phyloP scores from a whole-genome alignment of 2,797 vertebrate genomes.

The Falco naumanni region DNA sequence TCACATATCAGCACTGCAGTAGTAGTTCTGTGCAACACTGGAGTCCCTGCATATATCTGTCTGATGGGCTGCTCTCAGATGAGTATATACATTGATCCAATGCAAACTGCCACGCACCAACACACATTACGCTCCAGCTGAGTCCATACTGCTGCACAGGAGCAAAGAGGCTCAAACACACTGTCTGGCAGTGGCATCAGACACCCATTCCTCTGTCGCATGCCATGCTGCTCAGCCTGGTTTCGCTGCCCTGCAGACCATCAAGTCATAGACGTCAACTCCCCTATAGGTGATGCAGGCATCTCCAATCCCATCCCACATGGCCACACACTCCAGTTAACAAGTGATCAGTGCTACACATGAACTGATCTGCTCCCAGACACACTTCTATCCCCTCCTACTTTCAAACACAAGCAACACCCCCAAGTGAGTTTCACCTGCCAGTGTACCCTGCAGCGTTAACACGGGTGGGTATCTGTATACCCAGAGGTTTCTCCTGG shows the following conservation, averaged over 20 bases:
- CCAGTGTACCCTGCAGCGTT: fast-evolving
- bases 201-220: neutral
- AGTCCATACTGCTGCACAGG: neutral
- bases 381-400: neutral
- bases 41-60: neutral
- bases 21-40: fast-evolving
- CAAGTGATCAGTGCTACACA: neutral
- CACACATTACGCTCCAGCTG: fast-evolving
- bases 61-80: fast-evolving
- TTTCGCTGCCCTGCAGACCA: neutral
- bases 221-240: neutral
- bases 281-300: fast-evolving
- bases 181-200: no score
- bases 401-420: neutral
- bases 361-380: fast-evolving
- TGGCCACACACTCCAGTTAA: neutral
- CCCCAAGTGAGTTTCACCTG: neutral
- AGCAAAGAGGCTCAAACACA: neutral
- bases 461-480: no score
- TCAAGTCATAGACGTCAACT: fast-evolving
- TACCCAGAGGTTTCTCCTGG: neutral
- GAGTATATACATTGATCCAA: no score
- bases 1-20: neutral
- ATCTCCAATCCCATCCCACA: neutral
- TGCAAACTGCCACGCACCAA: neutral